These are phyloP conservation scores for Caenorhabditis latens DNA, from an alignment of 1,140 invertebrate species.

Conservation along the genomic window DNA sequence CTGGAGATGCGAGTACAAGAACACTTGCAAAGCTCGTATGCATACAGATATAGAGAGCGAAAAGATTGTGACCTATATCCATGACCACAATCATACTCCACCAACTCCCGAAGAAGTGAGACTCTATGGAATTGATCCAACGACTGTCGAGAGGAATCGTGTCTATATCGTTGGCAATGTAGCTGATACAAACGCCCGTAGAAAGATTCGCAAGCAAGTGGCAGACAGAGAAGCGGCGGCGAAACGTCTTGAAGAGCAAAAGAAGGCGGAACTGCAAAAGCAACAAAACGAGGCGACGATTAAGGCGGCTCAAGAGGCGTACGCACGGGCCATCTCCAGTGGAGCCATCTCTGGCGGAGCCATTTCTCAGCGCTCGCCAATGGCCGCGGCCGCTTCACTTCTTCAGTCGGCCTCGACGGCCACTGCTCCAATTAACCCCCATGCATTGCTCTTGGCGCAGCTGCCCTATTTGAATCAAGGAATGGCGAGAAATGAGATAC, in stretches of 20 bases:
- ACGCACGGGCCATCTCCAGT: not conserved
- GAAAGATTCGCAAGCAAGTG: constrained; percentile 21
- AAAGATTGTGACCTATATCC: constrained; percentile 4
- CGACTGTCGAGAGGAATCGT: not conserved
- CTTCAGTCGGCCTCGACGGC: not conserved
- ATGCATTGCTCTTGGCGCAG: not conserved
- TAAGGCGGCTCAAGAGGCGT: not conserved
- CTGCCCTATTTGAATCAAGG: not conserved
- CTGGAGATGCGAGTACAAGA: constrained; percentile 50
- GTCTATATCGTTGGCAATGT: constrained; percentile 10
- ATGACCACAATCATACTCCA: constrained; percentile 7
- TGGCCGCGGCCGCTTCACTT: not conserved
- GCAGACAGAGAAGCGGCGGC: constrained; percentile 6
- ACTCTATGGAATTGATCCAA: constrained; percentile 6
- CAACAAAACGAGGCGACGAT: not conserved
- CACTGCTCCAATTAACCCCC: not conserved
- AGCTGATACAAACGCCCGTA: not conserved
- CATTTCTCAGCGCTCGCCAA: not conserved
- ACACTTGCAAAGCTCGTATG: constrained; percentile 33
- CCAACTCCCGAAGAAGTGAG: not conserved
- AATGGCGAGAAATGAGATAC: not conserved
- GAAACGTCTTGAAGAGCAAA: not conserved
- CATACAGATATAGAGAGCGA: constrained; percentile 17
- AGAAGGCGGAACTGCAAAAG: not conserved
- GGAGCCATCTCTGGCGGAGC: not conserved